Conservation (phyloP, 2,888 invertebrate species). For the Drosophila melanosoma region DNA sequence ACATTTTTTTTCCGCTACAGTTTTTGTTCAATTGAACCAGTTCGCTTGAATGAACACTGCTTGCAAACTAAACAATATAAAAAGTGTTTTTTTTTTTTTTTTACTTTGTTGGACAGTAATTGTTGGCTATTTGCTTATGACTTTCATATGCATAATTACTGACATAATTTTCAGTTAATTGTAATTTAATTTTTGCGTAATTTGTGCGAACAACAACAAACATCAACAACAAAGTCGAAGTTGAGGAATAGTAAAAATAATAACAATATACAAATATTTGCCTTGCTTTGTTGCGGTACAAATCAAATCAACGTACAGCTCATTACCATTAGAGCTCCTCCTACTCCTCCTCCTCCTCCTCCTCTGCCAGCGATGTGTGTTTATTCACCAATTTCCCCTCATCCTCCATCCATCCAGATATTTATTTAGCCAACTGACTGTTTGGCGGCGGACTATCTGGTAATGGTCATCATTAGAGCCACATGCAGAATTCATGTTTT, state of each 20-base stretch:
- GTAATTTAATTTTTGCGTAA: slow-evolving; percentile 69
- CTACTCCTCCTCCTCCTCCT: neutral
- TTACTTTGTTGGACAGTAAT: slow-evolving; percentile 36
- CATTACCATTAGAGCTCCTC: slow-evolving; percentile 45
- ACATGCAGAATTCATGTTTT: slow-evolving; percentile 37
- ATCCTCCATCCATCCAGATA: neutral
- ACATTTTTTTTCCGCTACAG: neutral
- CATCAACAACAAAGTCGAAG: neutral
- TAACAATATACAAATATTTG: slow-evolving; percentile 49
- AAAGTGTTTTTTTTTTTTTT: slow-evolving; percentile 30
- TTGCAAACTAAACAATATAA: slow-evolving; percentile 17
- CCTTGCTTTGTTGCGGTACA: slow-evolving; percentile 41
- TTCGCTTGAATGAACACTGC: slow-evolving; percentile 13
- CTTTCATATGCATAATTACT: slow-evolving; percentile 71
- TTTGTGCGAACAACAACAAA: slow-evolving; percentile 40
- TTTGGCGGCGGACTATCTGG: neutral
- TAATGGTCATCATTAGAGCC: slow-evolving; percentile 51
- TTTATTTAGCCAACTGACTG: slow-evolving; percentile 20
- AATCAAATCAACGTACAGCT: slow-evolving; percentile 57
- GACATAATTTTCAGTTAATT: slow-evolving; percentile 75
- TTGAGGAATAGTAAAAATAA: neutral
- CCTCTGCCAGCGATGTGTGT: neutral
- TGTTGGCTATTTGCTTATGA: slow-evolving; percentile 64
- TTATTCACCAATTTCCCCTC: slow-evolving; percentile 7
- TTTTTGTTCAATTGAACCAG: slow-evolving; percentile 17